Conservation (phyloP, 1,140 invertebrate species). For the Meloidogyne chitwoodi region DNA sequence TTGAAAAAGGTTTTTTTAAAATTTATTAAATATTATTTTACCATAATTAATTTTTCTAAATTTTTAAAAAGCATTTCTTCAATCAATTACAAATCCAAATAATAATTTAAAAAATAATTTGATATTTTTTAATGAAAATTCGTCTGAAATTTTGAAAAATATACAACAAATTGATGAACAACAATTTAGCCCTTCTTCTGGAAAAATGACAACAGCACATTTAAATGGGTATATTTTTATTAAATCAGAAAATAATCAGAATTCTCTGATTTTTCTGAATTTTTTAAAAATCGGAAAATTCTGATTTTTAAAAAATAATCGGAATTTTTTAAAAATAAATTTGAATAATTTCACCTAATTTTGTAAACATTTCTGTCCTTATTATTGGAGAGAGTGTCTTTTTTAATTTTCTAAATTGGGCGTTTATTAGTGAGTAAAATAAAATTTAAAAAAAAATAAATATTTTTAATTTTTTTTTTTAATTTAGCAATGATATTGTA, state of each 20-base stretch:
- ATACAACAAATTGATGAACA: not conserved
- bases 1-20: conserved; percentile 25
- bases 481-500: not conserved
- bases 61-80: conserved; percentile 5
- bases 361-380: no score
- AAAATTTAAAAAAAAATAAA: no score
- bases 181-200: not conserved
- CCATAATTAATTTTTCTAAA: not conserved
- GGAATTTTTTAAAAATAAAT: no score
- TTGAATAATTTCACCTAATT: no score
- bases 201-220: not conserved
- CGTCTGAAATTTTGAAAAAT: not conserved
- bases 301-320: no score
- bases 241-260: no score
- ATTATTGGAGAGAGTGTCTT: no score
- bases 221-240: not conserved
- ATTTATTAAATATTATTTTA: not conserved
- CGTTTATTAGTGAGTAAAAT: no score
- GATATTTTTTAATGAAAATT: not conserved
- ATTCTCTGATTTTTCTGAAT: no score
- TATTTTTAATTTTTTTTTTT: not conserved
- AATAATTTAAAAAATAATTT: not conserved
- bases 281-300: no score
- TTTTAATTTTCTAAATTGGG: not conserved
- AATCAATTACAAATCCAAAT: not conserved